phyloP scores from a whole-genome alignment of 2,113 vertebrate species.

The Dasyornis broadbenti region DNA sequence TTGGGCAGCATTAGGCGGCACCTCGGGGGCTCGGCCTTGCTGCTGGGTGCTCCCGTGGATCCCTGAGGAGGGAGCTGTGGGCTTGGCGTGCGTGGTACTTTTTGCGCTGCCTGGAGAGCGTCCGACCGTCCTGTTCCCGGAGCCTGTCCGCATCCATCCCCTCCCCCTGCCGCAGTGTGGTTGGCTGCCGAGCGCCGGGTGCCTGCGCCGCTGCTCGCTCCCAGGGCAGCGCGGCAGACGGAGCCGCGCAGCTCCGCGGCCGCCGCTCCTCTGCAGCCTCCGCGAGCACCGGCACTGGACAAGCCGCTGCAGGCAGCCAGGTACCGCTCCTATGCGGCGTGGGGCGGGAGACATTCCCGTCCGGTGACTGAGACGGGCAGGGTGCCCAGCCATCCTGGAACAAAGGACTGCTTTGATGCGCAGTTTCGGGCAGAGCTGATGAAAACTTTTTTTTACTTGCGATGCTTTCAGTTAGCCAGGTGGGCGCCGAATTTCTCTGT shows the following conservation, averaged over 20 bases:
- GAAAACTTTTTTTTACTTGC: not conserved
- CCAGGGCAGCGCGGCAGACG: not conserved
- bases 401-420: slow-evolving; percentile 9
- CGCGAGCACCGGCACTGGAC: not conserved
- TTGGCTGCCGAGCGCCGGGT: slow-evolving; percentile 25
- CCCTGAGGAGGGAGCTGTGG: not conserved
- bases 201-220: not conserved
- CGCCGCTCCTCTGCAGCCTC: not conserved
- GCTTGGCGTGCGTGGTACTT: not conserved
- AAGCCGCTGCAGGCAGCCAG: slow-evolving; percentile 35
- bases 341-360: slow-evolving; percentile 3
- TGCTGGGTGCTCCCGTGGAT: not conserved
- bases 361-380: slow-evolving; percentile 10
- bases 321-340: not conserved
- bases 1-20: fast-evolving
- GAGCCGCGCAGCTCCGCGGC: not conserved
- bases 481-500: not conserved
- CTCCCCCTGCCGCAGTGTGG: slow-evolving; percentile 44
- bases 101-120: not conserved
- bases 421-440: not conserved
- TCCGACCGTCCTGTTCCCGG: not conserved
- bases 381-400: not conserved
- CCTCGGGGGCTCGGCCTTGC: not conserved
- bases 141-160: slow-evolving; percentile 25
- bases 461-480: not conserved